Evolutionary conservation across 1,140 invertebrate genomes (phyloP).

Genomic region (Ceratina australensis): DNA sequence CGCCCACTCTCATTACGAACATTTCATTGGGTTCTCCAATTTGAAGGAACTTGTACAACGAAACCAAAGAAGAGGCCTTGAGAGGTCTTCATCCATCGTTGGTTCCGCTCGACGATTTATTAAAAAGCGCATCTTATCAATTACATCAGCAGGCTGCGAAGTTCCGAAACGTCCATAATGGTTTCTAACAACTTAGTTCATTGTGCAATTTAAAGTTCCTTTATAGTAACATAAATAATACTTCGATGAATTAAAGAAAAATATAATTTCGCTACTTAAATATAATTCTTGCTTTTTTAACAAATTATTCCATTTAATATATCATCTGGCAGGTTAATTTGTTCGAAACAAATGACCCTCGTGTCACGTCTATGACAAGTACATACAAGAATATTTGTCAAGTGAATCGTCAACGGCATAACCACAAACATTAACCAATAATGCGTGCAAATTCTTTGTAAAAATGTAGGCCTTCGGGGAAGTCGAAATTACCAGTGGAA

Average conservation of each 20-base stretch:
- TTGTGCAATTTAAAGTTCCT: too few species aligned
- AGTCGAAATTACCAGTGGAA: not conserved
- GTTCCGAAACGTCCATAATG: conserved; percentile 30
- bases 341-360: not conserved
- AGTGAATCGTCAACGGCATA: not conserved
- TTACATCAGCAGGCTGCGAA: conserved; percentile 50
- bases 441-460: not conserved
- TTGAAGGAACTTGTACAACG: conserved; percentile 36
- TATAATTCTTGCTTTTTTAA: too few species aligned
- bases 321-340: not conserved
- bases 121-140: conserved; percentile 34
- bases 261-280: too few species aligned
- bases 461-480: not conserved
- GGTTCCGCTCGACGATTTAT: conserved; percentile 37
- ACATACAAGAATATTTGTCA: not conserved
- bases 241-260: too few species aligned
- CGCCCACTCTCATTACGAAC: conserved; percentile 41
- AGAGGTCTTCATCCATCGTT: conserved; percentile 21
- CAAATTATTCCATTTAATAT: too few species aligned
- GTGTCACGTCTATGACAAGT: not conserved
- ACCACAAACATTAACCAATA: not conserved
- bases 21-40: conserved; percentile 51
- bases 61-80: conserved; percentile 40
- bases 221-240: too few species aligned
- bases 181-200: too few species aligned